phyloP scores from a whole-genome alignment of 30 jellyfish, hydroid and myxozoan species.

The Catostylus mosaicus region DNA sequence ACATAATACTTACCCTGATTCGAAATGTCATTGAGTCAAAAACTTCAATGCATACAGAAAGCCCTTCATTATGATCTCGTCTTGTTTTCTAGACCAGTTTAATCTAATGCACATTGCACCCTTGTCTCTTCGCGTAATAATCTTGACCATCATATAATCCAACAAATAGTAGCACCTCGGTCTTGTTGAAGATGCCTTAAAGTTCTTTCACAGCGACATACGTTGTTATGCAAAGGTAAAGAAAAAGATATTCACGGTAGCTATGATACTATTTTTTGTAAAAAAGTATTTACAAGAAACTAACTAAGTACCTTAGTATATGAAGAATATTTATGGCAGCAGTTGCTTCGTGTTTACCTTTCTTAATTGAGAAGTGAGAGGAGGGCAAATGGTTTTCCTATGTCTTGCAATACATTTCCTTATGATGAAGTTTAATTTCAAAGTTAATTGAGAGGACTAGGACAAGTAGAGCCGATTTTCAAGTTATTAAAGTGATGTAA shows the following conservation, averaged over 20 bases:
- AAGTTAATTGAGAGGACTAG: too few relatives aligned
- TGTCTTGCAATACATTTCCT: too few relatives aligned
- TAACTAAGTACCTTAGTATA: too few relatives aligned
- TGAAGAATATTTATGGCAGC: too few relatives aligned
- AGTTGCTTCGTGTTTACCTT: too few relatives aligned
- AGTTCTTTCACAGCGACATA: slow-evolving; percentile 1
- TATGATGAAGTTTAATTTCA: too few relatives aligned
- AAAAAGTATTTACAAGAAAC: too few relatives aligned
- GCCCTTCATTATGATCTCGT: slow-evolving; percentile 4
- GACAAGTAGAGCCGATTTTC: too few relatives aligned
- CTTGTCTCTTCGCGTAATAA: not conserved
- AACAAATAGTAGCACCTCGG: not conserved
- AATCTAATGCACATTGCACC: not conserved
- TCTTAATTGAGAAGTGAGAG: too few relatives aligned
- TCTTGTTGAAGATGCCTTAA: not conserved
- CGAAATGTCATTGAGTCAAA: slow-evolving; percentile 26
- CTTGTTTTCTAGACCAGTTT: slow-evolving; percentile 8
- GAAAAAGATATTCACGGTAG: not conserved
- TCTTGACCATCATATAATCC: not conserved
- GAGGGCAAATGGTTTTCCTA: too few relatives aligned
- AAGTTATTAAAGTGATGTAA: too few relatives aligned
- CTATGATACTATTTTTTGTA: not conserved
- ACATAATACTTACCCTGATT: not conserved
- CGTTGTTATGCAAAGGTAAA: not conserved
- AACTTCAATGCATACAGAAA: not conserved